Conservation (phyloP, 2,113 vertebrate species). For the Xerus inauris region DNA sequence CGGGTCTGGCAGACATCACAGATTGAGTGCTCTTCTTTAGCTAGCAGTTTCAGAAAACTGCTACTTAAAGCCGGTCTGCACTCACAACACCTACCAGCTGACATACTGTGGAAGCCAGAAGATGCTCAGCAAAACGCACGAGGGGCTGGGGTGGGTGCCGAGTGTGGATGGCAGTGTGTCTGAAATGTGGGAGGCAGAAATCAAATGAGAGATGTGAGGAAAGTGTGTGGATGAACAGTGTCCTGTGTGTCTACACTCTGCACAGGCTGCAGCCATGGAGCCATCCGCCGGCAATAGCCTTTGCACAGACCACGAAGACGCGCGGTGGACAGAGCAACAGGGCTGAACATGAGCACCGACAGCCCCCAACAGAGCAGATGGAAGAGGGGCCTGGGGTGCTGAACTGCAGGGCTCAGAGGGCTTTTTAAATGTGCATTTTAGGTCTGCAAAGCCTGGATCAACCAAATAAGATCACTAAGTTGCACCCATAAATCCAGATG, state of each 20-base stretch:
- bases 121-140: conserved; percentile 76
- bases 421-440: background rate
- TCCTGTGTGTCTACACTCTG: rapidly evolving
- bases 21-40: conserved; percentile 83
- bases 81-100: conserved; percentile 79
- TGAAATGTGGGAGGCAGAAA: conserved; percentile 82
- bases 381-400: rapidly evolving
- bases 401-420: too few species aligned
- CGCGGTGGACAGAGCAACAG: rapidly evolving
- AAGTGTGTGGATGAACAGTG: background rate
- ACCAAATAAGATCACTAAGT: background rate
- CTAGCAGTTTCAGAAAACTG: conserved; percentile 82
- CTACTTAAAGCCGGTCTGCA: conserved; percentile 75
- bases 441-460: background rate
- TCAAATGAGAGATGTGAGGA: conserved; percentile 83
- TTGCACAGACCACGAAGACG: background rate
- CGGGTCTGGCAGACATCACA: conserved; percentile 76
- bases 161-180: conserved; percentile 67
- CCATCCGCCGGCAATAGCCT: rapidly evolving
- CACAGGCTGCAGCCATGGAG: rapidly evolving
- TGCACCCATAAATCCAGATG: background rate
- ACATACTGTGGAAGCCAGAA: conserved; percentile 76
- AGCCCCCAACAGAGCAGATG: rapidly evolving
- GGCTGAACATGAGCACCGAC: rapidly evolving
- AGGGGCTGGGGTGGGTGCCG: conserved; percentile 50